Conservation (phyloP, 2,113 vertebrate species). For the Podiceps cristatus region DNA sequence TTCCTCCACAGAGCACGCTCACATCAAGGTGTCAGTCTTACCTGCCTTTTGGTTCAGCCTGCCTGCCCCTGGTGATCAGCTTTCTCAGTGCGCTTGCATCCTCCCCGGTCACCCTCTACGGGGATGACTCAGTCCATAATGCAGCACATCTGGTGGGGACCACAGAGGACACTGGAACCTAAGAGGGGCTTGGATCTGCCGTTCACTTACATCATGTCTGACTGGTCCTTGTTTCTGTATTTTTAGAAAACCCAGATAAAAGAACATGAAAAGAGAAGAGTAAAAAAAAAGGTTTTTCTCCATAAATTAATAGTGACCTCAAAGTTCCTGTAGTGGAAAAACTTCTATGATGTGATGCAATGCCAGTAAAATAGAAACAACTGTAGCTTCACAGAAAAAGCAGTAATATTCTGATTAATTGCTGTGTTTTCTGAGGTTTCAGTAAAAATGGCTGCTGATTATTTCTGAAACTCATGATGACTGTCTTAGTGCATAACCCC, state of each 20-base stretch:
- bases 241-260: slow-evolving; percentile 25
- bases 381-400: slow-evolving; percentile 41
- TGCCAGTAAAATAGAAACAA: slow-evolving; percentile 35
- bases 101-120: background rate
- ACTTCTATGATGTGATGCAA: slow-evolving; percentile 23
- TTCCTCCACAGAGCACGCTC: background rate
- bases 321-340: slow-evolving; percentile 15
- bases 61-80: background rate
- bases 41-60: slow-evolving; percentile 32
- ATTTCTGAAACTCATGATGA: slow-evolving; percentile 57
- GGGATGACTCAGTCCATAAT: slow-evolving; percentile 37
- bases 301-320: slow-evolving; percentile 39
- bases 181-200: slow-evolving; percentile 24
- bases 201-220: slow-evolving; percentile 47
- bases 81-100: background rate
- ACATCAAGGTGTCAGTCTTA: slow-evolving; percentile 39
- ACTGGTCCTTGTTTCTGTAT: slow-evolving; percentile 28
- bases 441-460: slow-evolving; percentile 63
- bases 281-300: background rate
- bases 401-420: slow-evolving; percentile 58
- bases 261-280: background rate
- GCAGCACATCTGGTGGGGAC: slow-evolving; percentile 37
- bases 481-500: slow-evolving; percentile 55
- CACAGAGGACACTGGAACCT: background rate
- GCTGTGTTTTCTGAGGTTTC: slow-evolving; percentile 57